Conservation (phyloP, 2,888 invertebrate genomes). For the Hofmannophila pseudospretella region DNA sequence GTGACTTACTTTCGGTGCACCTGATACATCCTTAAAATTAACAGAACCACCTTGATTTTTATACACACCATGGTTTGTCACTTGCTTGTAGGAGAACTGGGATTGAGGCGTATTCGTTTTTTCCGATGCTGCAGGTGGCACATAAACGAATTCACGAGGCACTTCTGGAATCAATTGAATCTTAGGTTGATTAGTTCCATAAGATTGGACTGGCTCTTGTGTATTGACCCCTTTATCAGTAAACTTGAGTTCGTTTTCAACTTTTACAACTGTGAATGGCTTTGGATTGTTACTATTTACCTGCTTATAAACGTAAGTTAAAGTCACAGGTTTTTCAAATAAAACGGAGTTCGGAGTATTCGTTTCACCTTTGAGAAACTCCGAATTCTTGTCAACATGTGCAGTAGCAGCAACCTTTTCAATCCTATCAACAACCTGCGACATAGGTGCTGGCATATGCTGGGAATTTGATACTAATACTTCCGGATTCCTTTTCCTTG, state of each 20-base stretch:
- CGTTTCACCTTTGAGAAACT: background rate
- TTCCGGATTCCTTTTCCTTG: too few relatives aligned
- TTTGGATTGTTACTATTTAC: slow-evolving; percentile 19
- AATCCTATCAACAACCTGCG: background rate
- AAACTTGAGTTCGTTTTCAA: slow-evolving; percentile 13
- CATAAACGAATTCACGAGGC: slow-evolving; percentile 19
- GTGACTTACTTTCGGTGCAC: background rate
- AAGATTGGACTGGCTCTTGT: slow-evolving; percentile 4
- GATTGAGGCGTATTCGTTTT: slow-evolving; percentile 1
- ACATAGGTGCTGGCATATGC: background rate
- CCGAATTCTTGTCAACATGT: background rate
- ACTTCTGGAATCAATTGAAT: background rate
- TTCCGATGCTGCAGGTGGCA: slow-evolving; percentile 17
- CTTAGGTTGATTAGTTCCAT: slow-evolving; percentile 1
- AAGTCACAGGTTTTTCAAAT: slow-evolving; percentile 13
- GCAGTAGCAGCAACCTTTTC: background rate
- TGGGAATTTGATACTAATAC: background rate
- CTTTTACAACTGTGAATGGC: slow-evolving; percentile 18
- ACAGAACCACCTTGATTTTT: slow-evolving; percentile 6
- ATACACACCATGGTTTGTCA: background rate
- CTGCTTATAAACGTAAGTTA: slow-evolving; percentile 21
- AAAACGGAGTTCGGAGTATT: too few relatives aligned
- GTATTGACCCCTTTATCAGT: slow-evolving; percentile 7
- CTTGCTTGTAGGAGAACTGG: slow-evolving; percentile 5
- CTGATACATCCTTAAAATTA: background rate